Evolutionary conservation across 1,140 invertebrate species (phyloP).

Genomic region (Nymphalis io): DNA sequence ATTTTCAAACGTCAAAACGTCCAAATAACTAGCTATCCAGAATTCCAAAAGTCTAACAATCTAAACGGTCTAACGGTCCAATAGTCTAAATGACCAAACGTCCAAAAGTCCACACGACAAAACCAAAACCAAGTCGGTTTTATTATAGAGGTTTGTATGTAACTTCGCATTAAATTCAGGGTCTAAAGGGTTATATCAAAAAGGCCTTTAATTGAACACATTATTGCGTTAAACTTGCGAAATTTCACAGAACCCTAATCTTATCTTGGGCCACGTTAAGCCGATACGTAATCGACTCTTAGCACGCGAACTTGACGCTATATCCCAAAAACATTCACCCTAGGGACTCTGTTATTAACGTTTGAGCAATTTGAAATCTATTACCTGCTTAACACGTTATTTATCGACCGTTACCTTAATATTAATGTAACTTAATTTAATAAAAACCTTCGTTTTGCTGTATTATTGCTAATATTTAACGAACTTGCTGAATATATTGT

Average conservation of each 20-base stretch:
- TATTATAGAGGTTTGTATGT: too few relatives aligned
- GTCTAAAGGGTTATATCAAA: neutral
- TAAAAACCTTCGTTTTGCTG: too few relatives aligned
- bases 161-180: neutral
- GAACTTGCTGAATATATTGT: too few relatives aligned
- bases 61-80: too few relatives aligned
- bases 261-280: constrained; percentile 24
- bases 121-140: too few relatives aligned
- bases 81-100: too few relatives aligned
- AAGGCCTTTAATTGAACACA: constrained; percentile 14
- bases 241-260: constrained; percentile 17
- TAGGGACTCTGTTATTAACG: constrained; percentile 9
- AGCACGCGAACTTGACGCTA: constrained; percentile 17
- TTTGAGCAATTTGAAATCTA: constrained; percentile 12
- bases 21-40: too few relatives aligned
- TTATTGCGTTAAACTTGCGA: constrained; percentile 15
- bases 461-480: too few relatives aligned
- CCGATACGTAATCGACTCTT: constrained; percentile 21
- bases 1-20: too few relatives aligned
- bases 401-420: neutral
- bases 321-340: constrained; percentile 23
- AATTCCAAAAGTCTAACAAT: too few relatives aligned
- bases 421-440: neutral
- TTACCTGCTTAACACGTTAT: neutral
- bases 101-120: too few relatives aligned